A percentile compares a stretch with the other conserved stretches of the same genome.
Evolutionary conservation across 2,113 vertebrate genomes (phyloP).

Genomic region (Origma solitaria): DNA sequence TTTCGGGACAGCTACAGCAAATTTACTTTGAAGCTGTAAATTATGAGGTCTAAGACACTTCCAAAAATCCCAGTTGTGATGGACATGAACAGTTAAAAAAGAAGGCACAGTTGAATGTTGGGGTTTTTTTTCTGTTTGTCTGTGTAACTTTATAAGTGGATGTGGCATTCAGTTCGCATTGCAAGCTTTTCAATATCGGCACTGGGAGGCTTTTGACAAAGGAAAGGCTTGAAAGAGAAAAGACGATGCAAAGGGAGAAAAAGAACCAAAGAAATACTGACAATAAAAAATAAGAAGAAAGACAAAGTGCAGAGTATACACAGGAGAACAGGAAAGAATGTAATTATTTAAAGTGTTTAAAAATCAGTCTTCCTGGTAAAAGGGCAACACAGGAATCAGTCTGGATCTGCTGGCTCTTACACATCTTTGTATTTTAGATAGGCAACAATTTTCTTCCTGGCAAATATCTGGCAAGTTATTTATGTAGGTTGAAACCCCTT

Average conservation of each 20-base stretch:
- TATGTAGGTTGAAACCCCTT: background rate
- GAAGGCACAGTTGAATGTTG: background rate
- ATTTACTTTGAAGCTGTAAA: background rate
- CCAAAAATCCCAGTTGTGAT: background rate
- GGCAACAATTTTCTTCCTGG: background rate
- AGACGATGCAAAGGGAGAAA: background rate
- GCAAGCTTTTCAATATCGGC: background rate
- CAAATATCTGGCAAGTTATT: background rate
- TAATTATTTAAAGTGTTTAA: constrained; percentile 15
- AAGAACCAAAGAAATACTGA: background rate
- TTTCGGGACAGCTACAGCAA: background rate
- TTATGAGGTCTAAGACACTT: background rate
- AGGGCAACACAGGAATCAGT: background rate
- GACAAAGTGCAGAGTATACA: background rate
- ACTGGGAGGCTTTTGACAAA: background rate
- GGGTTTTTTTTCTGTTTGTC: background rate
- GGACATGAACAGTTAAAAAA: background rate
- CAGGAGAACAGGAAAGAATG: background rate
- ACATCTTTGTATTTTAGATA: background rate
- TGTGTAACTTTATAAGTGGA: background rate
- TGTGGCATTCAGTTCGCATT: background rate
- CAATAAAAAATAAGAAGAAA: background rate
- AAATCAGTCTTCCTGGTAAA: constrained; percentile 8
- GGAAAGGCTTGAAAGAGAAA: background rate
- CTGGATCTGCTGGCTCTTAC: background rate